Conservation (phyloP, 2,113 vertebrate genomes). For the Rhineura floridana region DNA sequence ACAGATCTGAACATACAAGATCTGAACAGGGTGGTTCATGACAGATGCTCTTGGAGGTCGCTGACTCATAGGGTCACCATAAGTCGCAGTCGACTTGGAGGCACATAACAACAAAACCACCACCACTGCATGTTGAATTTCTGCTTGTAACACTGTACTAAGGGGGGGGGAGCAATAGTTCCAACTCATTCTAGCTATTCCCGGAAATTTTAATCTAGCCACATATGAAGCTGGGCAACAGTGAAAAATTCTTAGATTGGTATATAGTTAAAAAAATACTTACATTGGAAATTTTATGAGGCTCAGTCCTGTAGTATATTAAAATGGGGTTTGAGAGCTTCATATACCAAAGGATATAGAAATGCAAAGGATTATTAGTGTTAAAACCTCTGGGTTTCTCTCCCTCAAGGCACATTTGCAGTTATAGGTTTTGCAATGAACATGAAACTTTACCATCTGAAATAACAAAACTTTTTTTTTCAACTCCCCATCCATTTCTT, state of each 20-base stretch:
- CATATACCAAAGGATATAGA: conserved; percentile 68
- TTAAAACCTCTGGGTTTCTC: conserved; percentile 63
- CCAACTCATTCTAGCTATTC: background rate
- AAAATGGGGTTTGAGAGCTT: conserved; percentile 62
- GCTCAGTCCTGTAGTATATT: conserved; percentile 60
- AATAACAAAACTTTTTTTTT: conserved; percentile 57
- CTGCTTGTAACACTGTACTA: background rate
- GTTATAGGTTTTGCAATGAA: conserved; percentile 68
- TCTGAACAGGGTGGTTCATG: no score
- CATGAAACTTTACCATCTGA: conserved; percentile 65
- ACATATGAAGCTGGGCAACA: background rate
- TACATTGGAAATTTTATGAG: conserved; percentile 44
- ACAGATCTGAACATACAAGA: no score
- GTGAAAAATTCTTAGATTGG: background rate
- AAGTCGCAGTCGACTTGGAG: no score
- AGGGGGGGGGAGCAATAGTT: background rate
- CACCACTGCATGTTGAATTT: background rate
- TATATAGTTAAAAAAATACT: conserved; percentile 50
- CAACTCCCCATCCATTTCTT: conserved; percentile 50
- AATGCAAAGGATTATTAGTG: conserved; percentile 59
- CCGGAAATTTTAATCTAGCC: background rate
- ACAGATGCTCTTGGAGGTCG: no score
- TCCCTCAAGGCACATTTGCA: conserved; percentile 64
- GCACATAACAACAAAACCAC: no score
- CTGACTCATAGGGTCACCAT: no score